Evolutionary conservation across 1,140 invertebrate species (phyloP), one percentile per base, ranked within the genome.

Genomic region (Pseudomyrmex flavicornis): DNA sequence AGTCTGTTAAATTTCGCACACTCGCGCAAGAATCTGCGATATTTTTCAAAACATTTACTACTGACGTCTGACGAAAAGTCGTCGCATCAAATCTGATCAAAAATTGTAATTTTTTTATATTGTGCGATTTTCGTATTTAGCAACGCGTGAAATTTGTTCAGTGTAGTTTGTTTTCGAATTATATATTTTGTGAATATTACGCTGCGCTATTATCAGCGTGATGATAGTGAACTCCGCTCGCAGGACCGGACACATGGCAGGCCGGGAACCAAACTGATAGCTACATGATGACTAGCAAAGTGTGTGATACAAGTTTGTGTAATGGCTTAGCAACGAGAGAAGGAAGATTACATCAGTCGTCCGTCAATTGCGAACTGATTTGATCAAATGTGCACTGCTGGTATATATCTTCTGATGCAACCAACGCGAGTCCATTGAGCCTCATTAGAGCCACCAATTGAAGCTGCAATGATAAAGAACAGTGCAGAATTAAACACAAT

Each of bases 321-420:
- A 52, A 59, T 56, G 50, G 82, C 82, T 89, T 89, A 83, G 69
- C 15, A 17, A 8, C 10, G 9, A 83, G n/a, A 22, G 13, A 44
- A 82, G 22, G 46, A 76, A 77, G 63, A 89, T 90, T 90, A 90
- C 89, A 88, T 90, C 89, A 90, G 89, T 69, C 85, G 48, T 59
- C 59, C 74, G 9, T 50, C 85, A 86, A 82, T 89, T 89, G 79
- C 83, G 68, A 85, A 85, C 65, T 90, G 74, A 83, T 88, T 89
- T 62, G 85, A 90, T 75, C 61, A 56, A 70, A 54, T 54, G 26
- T 84, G 73, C 77, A 82, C 62, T 58, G 56, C 52, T 76, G 69
- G 73, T 54, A 59, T 82, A 68, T 89, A 35, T 35, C 35, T 35
- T 89, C 86, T 90, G 89, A 90, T 87, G 89, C 88, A 90, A 90